Evolutionary conservation across 1,140 invertebrate species (phyloP).

Genomic region (Monochamus saltuarius): DNA sequence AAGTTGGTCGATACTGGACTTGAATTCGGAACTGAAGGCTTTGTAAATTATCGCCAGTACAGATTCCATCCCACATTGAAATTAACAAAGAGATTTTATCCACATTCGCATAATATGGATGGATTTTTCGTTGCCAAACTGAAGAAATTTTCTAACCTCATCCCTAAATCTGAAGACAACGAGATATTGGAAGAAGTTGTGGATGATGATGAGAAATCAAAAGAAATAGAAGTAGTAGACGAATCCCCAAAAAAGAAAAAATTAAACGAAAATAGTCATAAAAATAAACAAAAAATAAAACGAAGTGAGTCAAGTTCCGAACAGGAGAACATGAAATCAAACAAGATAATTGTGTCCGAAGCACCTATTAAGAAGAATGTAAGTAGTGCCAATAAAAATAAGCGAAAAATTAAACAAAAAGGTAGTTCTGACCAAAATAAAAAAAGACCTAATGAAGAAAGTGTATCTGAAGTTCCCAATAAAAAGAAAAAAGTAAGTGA

Average conservation of each 20-base stretch:
- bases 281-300: conserved; percentile 41
- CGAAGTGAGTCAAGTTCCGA: conserved; percentile 10
- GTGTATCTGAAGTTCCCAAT: too few relatives aligned
- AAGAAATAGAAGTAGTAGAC: conserved; percentile 34
- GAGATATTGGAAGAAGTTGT: conserved; percentile 49
- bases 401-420: too few relatives aligned
- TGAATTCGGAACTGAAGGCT: conserved; percentile 95
- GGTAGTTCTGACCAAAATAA: too few relatives aligned
- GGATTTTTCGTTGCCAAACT: conserved; percentile 99
- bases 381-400: not conserved
- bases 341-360: too few relatives aligned
- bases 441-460: too few relatives aligned
- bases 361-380: not conserved
- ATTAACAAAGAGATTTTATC: conserved; percentile 90
- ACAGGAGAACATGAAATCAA: too few relatives aligned
- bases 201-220: conserved; percentile 56
- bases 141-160: conserved; percentile 91
- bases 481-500: too few relatives aligned
- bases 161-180: conserved; percentile 53
- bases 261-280: conserved; percentile 30
- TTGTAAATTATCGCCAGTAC: conserved; percentile 81
- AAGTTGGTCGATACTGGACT: conserved; percentile 92
- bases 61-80: conserved; percentile 94
- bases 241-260: conserved; percentile 23
- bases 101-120: conserved; percentile 98